A percentile compares a stretch with the other conserved stretches of the same genome.
phyloP scores from a whole-genome alignment of 2,888 invertebrate species.

The Apodemia duryi region DNA sequence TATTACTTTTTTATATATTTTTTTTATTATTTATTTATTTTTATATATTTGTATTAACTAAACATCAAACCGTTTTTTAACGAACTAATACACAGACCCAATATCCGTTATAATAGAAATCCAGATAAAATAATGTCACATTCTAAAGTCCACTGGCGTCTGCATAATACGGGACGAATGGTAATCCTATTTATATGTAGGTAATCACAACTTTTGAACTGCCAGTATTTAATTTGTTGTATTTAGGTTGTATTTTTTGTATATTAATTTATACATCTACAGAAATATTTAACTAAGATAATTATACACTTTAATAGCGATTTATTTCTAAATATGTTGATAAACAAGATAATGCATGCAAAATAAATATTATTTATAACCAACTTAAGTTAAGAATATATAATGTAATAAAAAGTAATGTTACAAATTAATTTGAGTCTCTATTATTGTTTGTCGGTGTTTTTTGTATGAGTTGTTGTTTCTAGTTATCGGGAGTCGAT shows the following conservation, averaged over 20 bases:
- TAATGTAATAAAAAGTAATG: neutral
- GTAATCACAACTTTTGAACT: slow-evolving; percentile 39
- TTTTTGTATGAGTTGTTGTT: neutral
- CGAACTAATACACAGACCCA: too few relatives aligned
- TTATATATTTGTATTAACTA: too few relatives aligned
- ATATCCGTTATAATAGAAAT: too few relatives aligned
- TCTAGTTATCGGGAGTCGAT: too few relatives aligned
- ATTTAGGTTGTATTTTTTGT: slow-evolving; percentile 54
- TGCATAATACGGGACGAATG: too few relatives aligned
- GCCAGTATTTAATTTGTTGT: slow-evolving; percentile 64
- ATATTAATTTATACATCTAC: slow-evolving; percentile 28
- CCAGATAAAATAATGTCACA: too few relatives aligned
- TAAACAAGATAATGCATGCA: neutral
- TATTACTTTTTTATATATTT: too few relatives aligned
- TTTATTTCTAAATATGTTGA: neutral
- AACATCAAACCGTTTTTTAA: too few relatives aligned
- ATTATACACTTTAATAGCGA: neutral
- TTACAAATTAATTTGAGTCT: slow-evolving; percentile 2
- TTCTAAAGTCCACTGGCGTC: too few relatives aligned
- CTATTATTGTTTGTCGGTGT: neutral
- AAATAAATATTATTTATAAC: neutral
- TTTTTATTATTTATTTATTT: too few relatives aligned
- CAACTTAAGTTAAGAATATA: neutral
- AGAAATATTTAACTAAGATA: neutral
- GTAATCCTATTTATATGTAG: slow-evolving; percentile 12